These are phyloP conservation scores for Diplodus puntazzo DNA, from an alignment of 2,797 vertebrate species.

Conservation along the genomic window DNA sequence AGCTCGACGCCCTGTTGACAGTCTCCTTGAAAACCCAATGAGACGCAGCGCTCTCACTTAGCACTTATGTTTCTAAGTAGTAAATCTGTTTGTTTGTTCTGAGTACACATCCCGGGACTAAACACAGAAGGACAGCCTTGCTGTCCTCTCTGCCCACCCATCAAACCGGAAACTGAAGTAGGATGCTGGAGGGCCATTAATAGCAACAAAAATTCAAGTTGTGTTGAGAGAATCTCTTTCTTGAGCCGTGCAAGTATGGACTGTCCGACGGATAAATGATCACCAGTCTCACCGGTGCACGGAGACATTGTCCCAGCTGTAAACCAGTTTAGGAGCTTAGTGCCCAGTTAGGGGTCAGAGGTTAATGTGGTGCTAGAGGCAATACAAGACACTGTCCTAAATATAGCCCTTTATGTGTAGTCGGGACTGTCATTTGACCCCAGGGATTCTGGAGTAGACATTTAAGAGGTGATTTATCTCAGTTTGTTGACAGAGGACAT, in stretches of 20 bases:
- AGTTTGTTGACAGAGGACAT: conserved; percentile 61
- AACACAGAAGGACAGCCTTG: neutral
- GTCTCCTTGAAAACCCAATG: conserved; percentile 41
- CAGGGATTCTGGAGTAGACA: conserved; percentile 60
- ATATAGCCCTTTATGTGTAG: conserved; percentile 74
- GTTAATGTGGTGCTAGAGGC: conserved; percentile 79
- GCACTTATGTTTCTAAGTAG: conserved; percentile 38
- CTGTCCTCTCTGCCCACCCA: neutral
- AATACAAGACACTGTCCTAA: conserved; percentile 75
- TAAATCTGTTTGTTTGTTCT: conserved; percentile 70
- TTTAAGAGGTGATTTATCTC: conserved; percentile 71
- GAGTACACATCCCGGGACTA: conserved; percentile 33
- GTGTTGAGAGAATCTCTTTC: conserved; percentile 2
- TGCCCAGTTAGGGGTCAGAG: conserved; percentile 72
- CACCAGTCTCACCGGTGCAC: conserved; percentile 9
- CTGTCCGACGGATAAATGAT: conserved; percentile 10
- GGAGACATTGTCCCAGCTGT: conserved; percentile 67
- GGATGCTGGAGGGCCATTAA: neutral
- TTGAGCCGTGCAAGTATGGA: neutral
- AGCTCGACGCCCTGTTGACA: conserved; percentile 33
- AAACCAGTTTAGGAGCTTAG: conserved; percentile 70
- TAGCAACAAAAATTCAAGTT: conserved; percentile 6
- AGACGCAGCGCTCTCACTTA: conserved; percentile 63
- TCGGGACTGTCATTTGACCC: conserved; percentile 66
- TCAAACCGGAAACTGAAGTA: conserved; percentile 1